phyloP scores from a whole-genome alignment of 2,113 vertebrate species.

The Eptatretus burgeri region DNA sequence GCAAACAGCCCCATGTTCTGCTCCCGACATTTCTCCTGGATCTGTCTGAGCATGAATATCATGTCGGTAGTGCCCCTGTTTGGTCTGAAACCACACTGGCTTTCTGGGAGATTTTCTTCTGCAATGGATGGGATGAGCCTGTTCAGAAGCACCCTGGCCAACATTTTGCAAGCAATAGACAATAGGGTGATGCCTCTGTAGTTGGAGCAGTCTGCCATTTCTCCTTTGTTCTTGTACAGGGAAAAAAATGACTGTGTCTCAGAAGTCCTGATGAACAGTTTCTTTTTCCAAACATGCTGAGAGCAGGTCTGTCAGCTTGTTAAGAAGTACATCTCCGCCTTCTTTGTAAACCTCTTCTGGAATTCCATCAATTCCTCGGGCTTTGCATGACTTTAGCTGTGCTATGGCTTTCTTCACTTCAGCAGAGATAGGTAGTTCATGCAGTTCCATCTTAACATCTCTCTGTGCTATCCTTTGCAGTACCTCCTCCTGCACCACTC shows the following conservation, averaged over 20 bases:
- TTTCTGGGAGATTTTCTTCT: not conserved
- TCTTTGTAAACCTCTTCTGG: not conserved
- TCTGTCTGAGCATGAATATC: not conserved
- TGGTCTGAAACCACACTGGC: not conserved
- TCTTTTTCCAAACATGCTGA: not conserved
- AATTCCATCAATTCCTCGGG: too few relatives aligned
- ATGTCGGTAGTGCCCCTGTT: not conserved
- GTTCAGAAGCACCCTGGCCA: not conserved
- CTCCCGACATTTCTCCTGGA: not conserved
- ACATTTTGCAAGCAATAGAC: not conserved
- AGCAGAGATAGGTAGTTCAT: not conserved
- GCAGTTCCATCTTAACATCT: not conserved
- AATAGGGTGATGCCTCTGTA: not conserved
- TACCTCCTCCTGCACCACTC: not conserved
- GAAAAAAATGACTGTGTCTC: not conserved
- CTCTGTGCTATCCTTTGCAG: not conserved
- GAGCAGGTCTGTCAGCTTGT: not conserved
- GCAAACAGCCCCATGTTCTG: slow-evolving; percentile 1
- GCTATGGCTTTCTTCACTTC: not conserved
- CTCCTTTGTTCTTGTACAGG: slow-evolving; percentile 1
- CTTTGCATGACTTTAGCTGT: not conserved
- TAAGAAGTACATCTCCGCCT: not conserved
- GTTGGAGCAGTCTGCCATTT: not conserved
- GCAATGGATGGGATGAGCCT: too few relatives aligned
- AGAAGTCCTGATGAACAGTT: not conserved